These are phyloP conservation scores for Choloepus didactylus DNA, from an alignment of 2,797 vertebrate species.

Conservation along the genomic window DNA sequence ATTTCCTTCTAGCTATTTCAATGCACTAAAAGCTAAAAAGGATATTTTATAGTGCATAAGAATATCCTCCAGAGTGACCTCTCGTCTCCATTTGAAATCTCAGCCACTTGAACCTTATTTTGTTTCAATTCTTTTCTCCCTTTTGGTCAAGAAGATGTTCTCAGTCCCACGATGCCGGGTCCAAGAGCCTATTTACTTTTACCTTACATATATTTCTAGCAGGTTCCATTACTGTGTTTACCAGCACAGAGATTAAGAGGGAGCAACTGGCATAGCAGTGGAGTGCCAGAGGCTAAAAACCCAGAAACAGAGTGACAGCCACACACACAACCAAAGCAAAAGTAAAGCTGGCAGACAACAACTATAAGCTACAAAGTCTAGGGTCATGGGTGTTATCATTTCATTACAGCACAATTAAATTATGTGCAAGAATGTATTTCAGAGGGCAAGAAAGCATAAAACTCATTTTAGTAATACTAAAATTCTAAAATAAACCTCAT, in stretches of 20 bases:
- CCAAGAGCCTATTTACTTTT: not conserved
- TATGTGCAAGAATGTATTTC: not conserved
- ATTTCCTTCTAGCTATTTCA: too few relatives aligned
- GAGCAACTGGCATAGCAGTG: rapidly evolving
- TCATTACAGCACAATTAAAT: not conserved
- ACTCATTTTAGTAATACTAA: not conserved
- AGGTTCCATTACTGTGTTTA: not conserved
- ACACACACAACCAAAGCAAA: not conserved
- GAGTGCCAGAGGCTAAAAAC: not conserved
- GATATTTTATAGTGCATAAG: too few relatives aligned
- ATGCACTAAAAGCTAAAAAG: too few relatives aligned
- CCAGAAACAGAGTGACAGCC: not conserved
- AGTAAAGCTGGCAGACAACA: not conserved
- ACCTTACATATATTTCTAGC: not conserved
- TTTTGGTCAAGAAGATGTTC: too few relatives aligned
- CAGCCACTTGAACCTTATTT: too few relatives aligned
- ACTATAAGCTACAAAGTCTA: not conserved
- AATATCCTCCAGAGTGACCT: too few relatives aligned
- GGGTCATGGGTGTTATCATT: not conserved
- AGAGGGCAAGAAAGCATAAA: not conserved
- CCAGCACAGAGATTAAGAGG: not conserved
- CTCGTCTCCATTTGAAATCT: too few relatives aligned
- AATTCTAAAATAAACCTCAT: not conserved
- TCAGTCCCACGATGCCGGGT: too few relatives aligned
- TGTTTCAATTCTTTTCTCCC: too few relatives aligned